phyloP scores from a whole-genome alignment of 2,797 vertebrate species.

The Decapterus maruadsi region DNA sequence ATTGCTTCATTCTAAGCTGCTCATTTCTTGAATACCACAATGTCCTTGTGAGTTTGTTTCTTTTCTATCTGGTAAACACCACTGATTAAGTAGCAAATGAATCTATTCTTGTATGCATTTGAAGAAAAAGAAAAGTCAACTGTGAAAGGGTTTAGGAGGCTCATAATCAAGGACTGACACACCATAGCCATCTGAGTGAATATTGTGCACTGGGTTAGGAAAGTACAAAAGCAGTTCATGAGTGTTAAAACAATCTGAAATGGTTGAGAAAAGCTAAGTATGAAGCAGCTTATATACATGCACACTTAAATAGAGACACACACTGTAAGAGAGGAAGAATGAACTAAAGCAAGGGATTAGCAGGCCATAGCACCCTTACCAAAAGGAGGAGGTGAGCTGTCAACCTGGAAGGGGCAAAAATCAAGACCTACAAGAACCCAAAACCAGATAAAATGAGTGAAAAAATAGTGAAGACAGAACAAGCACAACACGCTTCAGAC shows the following conservation, averaged over 20 bases:
- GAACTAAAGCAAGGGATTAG: conserved; percentile 87
- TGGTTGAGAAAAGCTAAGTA: conserved; percentile 53
- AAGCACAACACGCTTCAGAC: conserved; percentile 79
- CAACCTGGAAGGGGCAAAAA: conserved; percentile 99
- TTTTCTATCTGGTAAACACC: conserved; percentile 22
- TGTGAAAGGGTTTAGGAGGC: conserved; percentile 38
- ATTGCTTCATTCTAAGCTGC: conserved; percentile 29
- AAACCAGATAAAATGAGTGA: conserved; percentile 98
- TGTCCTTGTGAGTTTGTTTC: conserved; percentile 54
- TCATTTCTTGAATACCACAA: conserved; percentile 47
- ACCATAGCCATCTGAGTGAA: conserved; percentile 49
- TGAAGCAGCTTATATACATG: conserved; percentile 67
- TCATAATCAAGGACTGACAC: conserved; percentile 56
- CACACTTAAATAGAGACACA: conserved; percentile 66
- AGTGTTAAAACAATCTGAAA: conserved; percentile 70
- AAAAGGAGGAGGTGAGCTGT: conserved; percentile 97
- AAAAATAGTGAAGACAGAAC: conserved; percentile 86
- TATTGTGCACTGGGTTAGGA: conserved; percentile 62
- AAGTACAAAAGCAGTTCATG: conserved; percentile 63
- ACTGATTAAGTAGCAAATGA: conserved; percentile 29
- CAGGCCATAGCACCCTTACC: conserved; percentile 95
- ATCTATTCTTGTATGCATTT: conserved; percentile 3
- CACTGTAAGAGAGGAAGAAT: conserved; percentile 72
- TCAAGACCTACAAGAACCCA: conserved; percentile 99
- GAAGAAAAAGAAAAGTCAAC: conserved; percentile 14